A percentile compares a stretch with the other conserved stretches of the same genome.
Evolutionary conservation across 2,797 vertebrate species (phyloP).

Genomic region (Coregonus sp.): DNA sequence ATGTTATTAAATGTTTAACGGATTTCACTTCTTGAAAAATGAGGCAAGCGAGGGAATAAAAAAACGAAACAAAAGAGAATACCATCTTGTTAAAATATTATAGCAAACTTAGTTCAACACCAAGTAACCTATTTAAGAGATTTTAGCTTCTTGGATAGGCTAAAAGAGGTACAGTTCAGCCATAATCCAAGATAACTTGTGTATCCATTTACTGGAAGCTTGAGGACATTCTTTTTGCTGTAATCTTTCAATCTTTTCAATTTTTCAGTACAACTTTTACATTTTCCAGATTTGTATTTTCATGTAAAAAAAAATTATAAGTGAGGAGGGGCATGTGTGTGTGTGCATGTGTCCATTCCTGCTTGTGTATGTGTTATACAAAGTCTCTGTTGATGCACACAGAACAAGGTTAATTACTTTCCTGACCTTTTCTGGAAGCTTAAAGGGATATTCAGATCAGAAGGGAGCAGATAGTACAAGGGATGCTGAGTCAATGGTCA

Average conservation of each 20-base stretch:
- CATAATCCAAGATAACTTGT: background rate
- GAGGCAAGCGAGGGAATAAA: background rate
- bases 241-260: background rate
- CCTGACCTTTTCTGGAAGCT: constrained; percentile 73
- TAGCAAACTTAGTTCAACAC: too few species aligned
- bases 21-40: too few species aligned
- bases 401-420: constrained; percentile 81
- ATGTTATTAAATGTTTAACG: too few species aligned
- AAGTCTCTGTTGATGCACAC: constrained; percentile 67
- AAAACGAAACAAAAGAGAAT: background rate
- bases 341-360: constrained; percentile 18
- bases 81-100: background rate
- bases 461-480: constrained; percentile 55
- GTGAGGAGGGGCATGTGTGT: background rate
- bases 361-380: constrained; percentile 39
- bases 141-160: background rate
- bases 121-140: background rate
- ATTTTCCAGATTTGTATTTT: background rate
- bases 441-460: constrained; percentile 72
- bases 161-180: background rate
- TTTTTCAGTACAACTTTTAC: background rate
- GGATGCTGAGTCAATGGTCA: constrained; percentile 72
- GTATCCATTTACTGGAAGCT: too few species aligned
- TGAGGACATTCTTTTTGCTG: background rate
- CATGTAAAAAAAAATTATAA: too few species aligned